Evolutionary conservation across 2,797 vertebrate species (phyloP).

Genomic region (Chlorospingus flavigularis): DNA sequence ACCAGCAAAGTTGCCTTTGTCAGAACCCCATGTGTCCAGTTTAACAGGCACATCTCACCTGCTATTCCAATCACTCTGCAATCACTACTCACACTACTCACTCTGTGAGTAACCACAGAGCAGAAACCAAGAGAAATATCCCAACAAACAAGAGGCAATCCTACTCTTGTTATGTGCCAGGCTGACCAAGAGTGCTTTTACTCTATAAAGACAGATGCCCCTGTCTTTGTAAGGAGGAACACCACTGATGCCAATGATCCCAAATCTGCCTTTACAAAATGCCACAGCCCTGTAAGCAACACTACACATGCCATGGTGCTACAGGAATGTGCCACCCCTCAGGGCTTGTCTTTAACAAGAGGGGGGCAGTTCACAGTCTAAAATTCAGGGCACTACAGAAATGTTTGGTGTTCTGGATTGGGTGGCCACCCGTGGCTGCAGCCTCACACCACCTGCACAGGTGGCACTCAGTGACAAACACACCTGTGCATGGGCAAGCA

Average conservation of each 20-base stretch:
- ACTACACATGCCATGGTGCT: rapidly evolving
- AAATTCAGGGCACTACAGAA: neutral
- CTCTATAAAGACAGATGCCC: neutral
- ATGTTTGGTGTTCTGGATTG: neutral
- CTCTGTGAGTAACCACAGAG: rapidly evolving
- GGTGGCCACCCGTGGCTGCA: neutral
- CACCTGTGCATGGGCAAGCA: neutral
- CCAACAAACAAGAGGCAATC: neutral
- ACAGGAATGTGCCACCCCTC: rapidly evolving
- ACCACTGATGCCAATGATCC: neutral
- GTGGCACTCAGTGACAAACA: neutral
- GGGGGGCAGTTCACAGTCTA: rapidly evolving
- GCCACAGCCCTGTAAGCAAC: neutral
- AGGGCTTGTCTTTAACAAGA: neutral
- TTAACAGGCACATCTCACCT: neutral
- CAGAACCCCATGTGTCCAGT: rapidly evolving
- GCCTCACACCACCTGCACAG: neutral
- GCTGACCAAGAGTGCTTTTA: neutral
- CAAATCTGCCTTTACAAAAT: neutral
- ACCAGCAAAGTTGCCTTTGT: neutral
- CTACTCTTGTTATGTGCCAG: neutral
- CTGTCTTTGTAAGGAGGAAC: neutral
- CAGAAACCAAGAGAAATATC: neutral
- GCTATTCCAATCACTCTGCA: too few species aligned
- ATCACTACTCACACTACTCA: too few species aligned